Base-by-base conservation (phyloP, 2,888 invertebrate genomes). In the Nomada lathburiana region DNA sequence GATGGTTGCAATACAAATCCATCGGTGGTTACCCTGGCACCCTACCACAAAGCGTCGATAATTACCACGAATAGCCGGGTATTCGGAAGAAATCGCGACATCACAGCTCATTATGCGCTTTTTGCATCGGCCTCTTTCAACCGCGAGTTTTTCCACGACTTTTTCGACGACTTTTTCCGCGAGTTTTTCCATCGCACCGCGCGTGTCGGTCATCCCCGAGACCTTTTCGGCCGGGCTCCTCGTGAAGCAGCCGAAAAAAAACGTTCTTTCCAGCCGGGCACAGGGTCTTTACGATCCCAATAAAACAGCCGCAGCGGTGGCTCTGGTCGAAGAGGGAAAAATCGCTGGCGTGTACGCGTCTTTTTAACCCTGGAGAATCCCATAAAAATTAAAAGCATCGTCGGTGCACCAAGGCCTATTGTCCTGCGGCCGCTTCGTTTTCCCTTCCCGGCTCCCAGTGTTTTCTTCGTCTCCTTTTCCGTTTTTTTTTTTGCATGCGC, bases 381-480 rank as follows among this genome's bases (percentile, higher is more conserved):
- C 90, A 90, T 91, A 92, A 90, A 92, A 92, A 92, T 92, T 91
- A 92, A 90, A 88, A 89, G 86, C 85, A 83, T 85, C 83, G 85
- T 86, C 86, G 89, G 88, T 86, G 82, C 80, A 88, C 88, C 90
- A 57, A 86, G 74, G 55, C 36, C 81, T 60, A 82, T 88, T 86
- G 77, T 80, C 75, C 82, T 62, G 62, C 64, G 78, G 79, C 79
- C 44, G 44, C 65, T 86, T 82, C 84, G 79, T 78, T 77, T 71
- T 26, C 76, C 57, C 65, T 29, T 64, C 18, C 47, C 67, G 44
- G 70, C 42, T 23, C 63, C 59, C 36, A 64, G 20, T 76, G 67
- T 77, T 84, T 76, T 57, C 70, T 63, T 79, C 60, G 20, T 2
- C 26, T 26, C 26, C 23, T 44, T 26, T 57, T 2, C 63, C 42